Conservation (phyloP, 1,140 invertebrate species). For the Helicoverpa zea region DNA sequence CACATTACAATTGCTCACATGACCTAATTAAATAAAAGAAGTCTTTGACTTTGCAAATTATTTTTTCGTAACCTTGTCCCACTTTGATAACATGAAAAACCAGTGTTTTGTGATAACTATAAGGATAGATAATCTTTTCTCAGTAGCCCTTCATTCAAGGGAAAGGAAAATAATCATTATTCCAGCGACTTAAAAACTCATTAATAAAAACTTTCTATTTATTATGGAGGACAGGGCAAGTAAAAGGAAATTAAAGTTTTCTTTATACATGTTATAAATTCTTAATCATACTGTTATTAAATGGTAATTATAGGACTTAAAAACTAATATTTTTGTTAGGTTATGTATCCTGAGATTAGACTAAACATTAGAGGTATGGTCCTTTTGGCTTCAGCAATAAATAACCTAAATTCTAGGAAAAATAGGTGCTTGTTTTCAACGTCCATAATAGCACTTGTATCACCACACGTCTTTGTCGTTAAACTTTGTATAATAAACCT, state of each 20-base stretch:
- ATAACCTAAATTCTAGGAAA: no score
- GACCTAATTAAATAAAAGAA: not conserved
- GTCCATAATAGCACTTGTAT: no score
- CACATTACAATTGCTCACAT: not conserved
- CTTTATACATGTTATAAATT: not conserved
- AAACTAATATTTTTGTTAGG: no score
- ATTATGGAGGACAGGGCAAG: not conserved
- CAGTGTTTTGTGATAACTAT: not conserved
- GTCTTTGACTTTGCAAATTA: not conserved
- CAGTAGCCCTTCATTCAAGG: not conserved
- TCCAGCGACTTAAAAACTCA: not conserved
- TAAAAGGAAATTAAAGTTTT: slow-evolving; percentile 4
- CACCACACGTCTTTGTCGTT: no score
- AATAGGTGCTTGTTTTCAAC: no score
- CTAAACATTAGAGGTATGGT: no score
- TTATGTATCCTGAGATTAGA: no score
- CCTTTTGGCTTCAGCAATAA: no score
- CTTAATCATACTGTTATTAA: slow-evolving; percentile 5
- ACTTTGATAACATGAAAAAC: slow-evolving; percentile 1
- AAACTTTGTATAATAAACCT: not conserved
- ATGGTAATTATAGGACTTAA: not conserved
- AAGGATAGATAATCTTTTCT: not conserved
- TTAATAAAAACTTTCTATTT: slow-evolving; percentile 12
- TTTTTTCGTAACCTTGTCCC: not conserved
- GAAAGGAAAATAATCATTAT: not conserved